Base-by-base conservation (phyloP, 2,113 vertebrate genomes). In the Hucho hucho region DNA sequence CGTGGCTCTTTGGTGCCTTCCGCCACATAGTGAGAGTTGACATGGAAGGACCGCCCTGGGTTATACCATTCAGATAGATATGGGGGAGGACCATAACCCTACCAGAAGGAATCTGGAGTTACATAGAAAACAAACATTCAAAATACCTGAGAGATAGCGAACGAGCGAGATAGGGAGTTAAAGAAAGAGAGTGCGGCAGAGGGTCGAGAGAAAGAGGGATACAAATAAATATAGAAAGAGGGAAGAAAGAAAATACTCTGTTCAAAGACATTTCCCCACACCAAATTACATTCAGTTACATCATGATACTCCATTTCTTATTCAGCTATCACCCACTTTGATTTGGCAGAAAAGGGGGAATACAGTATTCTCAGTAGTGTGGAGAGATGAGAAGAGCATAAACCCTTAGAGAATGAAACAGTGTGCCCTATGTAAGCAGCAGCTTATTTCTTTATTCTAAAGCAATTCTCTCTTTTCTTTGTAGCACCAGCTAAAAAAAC, bases 211-310 rank as follows among this genome's bases (percentile, higher is more conserved):
- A 70, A 64, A 26, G 22, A 16, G 72, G 73, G 49, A 75, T 56
- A 46, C 67, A 71, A 66, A 78, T 81, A 84, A 75, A 68, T 20
- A 64, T 68, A 25, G 6, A 70, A 58, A 74, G 26, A 69, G n/a
- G 65, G 77, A 70, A 63, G 4, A 61, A n/a, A 83, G 70, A 5
- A 53, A 53, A 53, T 16, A 79, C 59, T 83, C 72, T 75, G 79
- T 75, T 88, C 74, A 75, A 70, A 75, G 79, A 79, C 79, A n/a
- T 80, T 67, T 81, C 70, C 75, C 81, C 80, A 64, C 73, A 76
- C 77, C 43, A 37, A 18, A 59, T 90, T 91, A 91, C 91, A 90
- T 89, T 91, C 87, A 65, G 83, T 92, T 90, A 80, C 87, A 91
- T 91, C 90, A 88, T 79, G 71, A 64, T 83, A 80, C 67, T 63